These are phyloP conservation scores for Neoscelio sp. DNA, from an alignment of 2,888 invertebrate species.

Conservation along the genomic window DNA sequence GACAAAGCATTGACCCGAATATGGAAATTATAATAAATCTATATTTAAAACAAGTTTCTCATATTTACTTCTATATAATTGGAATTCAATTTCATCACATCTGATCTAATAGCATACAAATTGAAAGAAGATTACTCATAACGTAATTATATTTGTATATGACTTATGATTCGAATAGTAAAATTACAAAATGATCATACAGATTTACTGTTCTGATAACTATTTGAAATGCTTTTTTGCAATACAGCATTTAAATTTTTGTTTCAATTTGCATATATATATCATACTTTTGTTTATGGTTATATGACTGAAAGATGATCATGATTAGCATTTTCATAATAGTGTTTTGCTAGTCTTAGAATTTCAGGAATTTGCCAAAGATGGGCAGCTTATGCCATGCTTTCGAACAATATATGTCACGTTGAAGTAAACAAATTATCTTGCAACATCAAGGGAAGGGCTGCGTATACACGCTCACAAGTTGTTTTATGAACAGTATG, in stretches of 20 bases:
- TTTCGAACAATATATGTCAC: constrained; percentile 30
- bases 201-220: too few relatives aligned
- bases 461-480: constrained; percentile 7
- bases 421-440: constrained; percentile 27
- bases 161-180: too few relatives aligned
- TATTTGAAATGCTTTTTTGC: too few relatives aligned
- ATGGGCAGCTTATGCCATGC: constrained; percentile 14
- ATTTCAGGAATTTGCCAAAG: constrained; percentile 11
- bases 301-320: too few relatives aligned
- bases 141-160: constrained; percentile 5
- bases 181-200: too few relatives aligned
- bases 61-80: too few relatives aligned
- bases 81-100: constrained; percentile 23
- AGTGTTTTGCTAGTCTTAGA: not conserved
- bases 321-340: not conserved
- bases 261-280: too few relatives aligned
- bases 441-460: constrained; percentile 13
- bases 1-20: constrained; percentile 16
- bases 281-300: too few relatives aligned
- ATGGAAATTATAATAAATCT: too few relatives aligned
- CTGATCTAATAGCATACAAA: constrained; percentile 17
- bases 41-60: too few relatives aligned
- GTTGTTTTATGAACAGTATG: constrained; percentile 9
- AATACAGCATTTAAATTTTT: too few relatives aligned
- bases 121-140: too few relatives aligned